Evolutionary conservation across 1,140 invertebrate species (phyloP).

Genomic region (Dermatophagoides farinae): DNA sequence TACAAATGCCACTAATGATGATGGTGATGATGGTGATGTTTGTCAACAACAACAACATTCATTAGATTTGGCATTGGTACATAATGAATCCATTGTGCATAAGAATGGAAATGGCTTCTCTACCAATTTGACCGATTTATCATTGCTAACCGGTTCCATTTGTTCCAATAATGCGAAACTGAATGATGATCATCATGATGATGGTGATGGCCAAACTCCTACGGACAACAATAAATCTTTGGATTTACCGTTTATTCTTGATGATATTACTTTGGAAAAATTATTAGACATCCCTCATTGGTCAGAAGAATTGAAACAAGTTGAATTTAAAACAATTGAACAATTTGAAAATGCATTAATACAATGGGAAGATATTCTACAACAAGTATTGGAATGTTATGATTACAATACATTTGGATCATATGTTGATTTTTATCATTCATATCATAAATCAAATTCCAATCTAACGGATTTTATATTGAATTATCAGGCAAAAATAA

Average conservation of each 20-base stretch:
- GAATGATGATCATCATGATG: too few species aligned
- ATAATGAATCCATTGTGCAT: too few species aligned
- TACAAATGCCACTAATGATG: background rate
- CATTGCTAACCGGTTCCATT: too few species aligned
- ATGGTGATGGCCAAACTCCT: too few species aligned
- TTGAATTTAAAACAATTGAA: constrained; percentile 15
- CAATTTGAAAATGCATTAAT: constrained; percentile 45
- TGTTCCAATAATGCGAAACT: too few species aligned
- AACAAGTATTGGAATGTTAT: constrained; percentile 45
- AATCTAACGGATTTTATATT: constrained; percentile 44
- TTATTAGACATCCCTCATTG: constrained; percentile 11
- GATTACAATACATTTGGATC: constrained; percentile 68
- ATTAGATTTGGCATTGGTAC: too few species aligned
- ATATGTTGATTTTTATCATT: constrained; percentile 34
- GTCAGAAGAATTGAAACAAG: constrained; percentile 3
- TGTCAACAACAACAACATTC: too few species aligned
- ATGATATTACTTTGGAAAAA: constrained; percentile 32
- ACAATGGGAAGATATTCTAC: constrained; percentile 47
- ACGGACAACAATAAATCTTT: too few species aligned
- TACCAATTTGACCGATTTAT: too few species aligned
- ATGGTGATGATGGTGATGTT: background rate
- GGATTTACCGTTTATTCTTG: background rate
- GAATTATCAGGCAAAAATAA: constrained; percentile 52
- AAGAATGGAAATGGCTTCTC: too few species aligned
- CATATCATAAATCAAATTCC: constrained; percentile 10